These are phyloP conservation scores for Lathronympha strigana DNA, from an alignment of 2,888 invertebrate genomes.

Conservation along the genomic window DNA sequence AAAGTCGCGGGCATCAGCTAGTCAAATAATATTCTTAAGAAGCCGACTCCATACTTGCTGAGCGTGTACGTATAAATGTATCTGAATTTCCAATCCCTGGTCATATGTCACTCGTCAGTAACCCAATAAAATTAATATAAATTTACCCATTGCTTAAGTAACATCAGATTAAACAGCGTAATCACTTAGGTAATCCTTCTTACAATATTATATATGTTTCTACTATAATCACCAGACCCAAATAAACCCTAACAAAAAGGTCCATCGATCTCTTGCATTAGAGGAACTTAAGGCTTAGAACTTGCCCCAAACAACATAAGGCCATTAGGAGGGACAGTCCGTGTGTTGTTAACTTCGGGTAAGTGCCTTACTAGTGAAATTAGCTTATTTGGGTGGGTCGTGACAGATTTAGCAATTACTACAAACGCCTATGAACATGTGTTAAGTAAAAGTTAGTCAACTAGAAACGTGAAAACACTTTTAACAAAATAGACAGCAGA, in stretches of 20 bases:
- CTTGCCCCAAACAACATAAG: constrained; percentile 52
- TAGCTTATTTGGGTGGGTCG: constrained; percentile 24
- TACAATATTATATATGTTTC: neutral
- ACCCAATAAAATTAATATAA: too few relatives aligned
- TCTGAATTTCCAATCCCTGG: too few relatives aligned
- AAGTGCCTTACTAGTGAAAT: constrained; percentile 41
- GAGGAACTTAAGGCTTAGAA: constrained; percentile 46
- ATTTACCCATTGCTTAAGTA: neutral
- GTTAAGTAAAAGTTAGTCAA: neutral
- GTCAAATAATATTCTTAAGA: too few relatives aligned
- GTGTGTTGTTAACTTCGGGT: constrained; percentile 41
- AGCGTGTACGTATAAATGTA: too few relatives aligned
- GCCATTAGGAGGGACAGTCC: constrained; percentile 51
- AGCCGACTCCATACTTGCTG: too few relatives aligned
- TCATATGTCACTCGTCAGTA: too few relatives aligned
- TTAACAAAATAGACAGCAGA: too few relatives aligned
- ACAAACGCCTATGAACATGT: neutral
- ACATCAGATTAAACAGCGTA: constrained; percentile 1
- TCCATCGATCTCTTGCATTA: constrained; percentile 41
- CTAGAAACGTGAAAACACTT: neutral
- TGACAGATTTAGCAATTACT: constrained; percentile 27
- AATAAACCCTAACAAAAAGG: constrained; percentile 41
- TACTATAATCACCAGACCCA: constrained; percentile 29
- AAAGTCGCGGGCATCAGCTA: too few relatives aligned
- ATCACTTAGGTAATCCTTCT: constrained; percentile 7